These are phyloP conservation scores for Hydrolagus affinis DNA, from an alignment of 2,113 vertebrate species.

Conservation along the genomic window DNA sequence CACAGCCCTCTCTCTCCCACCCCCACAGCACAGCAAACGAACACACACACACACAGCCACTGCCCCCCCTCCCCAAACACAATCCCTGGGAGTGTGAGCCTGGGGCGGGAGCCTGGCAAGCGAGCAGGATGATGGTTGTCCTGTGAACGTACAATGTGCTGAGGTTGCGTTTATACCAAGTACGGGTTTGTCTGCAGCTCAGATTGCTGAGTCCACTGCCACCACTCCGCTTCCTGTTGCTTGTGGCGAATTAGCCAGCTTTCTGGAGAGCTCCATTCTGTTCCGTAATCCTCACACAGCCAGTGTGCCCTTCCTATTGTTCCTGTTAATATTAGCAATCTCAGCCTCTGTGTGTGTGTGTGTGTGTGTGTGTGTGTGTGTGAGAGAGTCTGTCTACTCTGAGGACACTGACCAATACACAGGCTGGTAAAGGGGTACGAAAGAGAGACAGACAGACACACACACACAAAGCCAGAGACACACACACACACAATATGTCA, in stretches of 20 bases:
- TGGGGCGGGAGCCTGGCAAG: slow-evolving; percentile 45
- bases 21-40: no score
- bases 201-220: slow-evolving; percentile 80
- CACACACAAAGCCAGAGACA: neutral
- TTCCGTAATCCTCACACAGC: slow-evolving; percentile 88
- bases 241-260: slow-evolving; percentile 76
- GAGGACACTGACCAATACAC: no score
- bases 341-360: slow-evolving; percentile 63
- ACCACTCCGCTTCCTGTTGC: slow-evolving; percentile 73
- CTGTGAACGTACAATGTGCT: slow-evolving; percentile 63
- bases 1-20: no score
- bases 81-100: no score
- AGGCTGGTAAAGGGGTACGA: no score
- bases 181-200: slow-evolving; percentile 61
- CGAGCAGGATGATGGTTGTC: slow-evolving; percentile 53
- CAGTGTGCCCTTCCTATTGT: slow-evolving; percentile 76
- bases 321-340: slow-evolving; percentile 69
- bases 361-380: slow-evolving; percentile 41
- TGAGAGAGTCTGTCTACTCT: no score
- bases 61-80: no score
- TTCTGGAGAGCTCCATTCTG: slow-evolving; percentile 81
- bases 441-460: no score
- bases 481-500: no score
- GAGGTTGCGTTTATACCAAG: slow-evolving; percentile 60
- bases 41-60: no score